Conservation (phyloP, 2,113 vertebrate genomes). For the Urocolius indicus region DNA sequence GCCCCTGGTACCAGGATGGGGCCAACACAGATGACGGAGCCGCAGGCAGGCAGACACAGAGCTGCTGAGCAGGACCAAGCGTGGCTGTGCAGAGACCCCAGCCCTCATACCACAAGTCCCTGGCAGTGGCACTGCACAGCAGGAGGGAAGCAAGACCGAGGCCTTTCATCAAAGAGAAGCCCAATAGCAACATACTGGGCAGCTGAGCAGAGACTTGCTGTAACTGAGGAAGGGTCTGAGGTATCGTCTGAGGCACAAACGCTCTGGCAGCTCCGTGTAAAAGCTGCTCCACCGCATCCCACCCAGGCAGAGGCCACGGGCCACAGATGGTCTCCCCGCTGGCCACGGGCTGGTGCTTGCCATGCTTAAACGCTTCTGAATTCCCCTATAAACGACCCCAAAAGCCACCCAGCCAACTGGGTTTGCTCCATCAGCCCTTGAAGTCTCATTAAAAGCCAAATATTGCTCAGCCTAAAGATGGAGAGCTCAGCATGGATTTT, state of each 20-base stretch:
- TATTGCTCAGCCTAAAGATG: constrained; percentile 80
- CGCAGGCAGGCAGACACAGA: accelerated
- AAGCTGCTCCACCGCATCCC: background rate
- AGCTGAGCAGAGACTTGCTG: background rate
- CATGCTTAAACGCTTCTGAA: background rate
- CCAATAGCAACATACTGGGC: background rate
- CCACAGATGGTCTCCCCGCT: background rate
- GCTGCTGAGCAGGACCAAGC: accelerated
- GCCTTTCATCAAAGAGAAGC: background rate
- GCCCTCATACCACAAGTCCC: no score
- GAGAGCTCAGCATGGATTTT: constrained; percentile 84
- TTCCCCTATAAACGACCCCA: constrained; percentile 4
- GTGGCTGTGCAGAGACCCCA: accelerated
- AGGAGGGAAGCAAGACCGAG: background rate
- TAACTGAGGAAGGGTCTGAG: background rate
- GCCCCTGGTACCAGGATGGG: accelerated
- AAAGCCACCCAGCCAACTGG: background rate
- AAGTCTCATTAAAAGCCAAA: constrained; percentile 84
- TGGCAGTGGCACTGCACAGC: accelerated
- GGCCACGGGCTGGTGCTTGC: background rate
- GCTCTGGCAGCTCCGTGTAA: background rate
- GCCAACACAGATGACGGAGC: accelerated
- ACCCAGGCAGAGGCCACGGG: background rate
- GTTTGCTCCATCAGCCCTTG: constrained; percentile 57
- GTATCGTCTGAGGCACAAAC: accelerated